These are phyloP conservation scores for Lasioglossum oenotherae DNA, from an alignment of 2,888 invertebrate species.

Conservation along the genomic window DNA sequence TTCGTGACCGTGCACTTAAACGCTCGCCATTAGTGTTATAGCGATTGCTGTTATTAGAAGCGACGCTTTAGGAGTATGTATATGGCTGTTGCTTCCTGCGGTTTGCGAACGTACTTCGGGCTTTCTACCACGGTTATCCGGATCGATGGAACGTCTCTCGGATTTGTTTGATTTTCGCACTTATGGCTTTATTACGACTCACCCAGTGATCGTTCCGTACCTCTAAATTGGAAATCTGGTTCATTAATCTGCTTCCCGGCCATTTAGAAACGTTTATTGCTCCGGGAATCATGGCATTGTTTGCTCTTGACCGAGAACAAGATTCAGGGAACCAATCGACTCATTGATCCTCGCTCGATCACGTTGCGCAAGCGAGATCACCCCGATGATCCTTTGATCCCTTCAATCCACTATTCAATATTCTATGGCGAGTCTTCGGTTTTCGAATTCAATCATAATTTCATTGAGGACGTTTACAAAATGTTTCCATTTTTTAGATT, in stretches of 20 bases:
- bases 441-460: no score
- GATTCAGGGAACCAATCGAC: background rate
- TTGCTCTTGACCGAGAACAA: background rate
- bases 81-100: slow-evolving; percentile 11
- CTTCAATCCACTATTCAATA: background rate
- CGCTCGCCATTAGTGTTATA: slow-evolving; percentile 50
- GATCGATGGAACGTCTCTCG: background rate
- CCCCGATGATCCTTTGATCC: background rate
- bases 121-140: background rate
- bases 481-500: no score
- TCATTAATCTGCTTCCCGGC: background rate
- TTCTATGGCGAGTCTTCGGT: background rate
- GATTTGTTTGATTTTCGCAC: background rate
- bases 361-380: background rate
- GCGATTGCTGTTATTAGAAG: slow-evolving; percentile 52
- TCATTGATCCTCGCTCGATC: background rate
- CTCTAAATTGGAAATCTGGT: background rate
- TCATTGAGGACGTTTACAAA: no score
- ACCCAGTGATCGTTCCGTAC: background rate
- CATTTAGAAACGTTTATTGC: background rate
- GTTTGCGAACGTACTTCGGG: background rate
- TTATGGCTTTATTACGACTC: background rate
- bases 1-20: slow-evolving; percentile 60
- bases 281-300: background rate
- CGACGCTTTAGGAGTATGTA: slow-evolving; percentile 53